Conservation (phyloP, 1,140 invertebrate species). For the Pectinophora gossypiella region DNA sequence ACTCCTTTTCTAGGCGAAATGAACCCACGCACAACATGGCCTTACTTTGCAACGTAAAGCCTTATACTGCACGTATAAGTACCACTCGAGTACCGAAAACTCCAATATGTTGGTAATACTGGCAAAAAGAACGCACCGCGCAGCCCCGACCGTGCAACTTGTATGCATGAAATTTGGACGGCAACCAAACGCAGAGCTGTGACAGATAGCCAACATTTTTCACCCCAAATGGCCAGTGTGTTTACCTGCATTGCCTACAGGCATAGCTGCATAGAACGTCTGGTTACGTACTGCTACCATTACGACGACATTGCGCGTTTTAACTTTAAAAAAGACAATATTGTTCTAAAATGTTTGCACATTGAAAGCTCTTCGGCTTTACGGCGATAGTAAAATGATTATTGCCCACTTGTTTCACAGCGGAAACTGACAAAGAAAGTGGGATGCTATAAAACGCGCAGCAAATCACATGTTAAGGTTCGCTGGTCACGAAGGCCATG, state of each 20-base stretch:
- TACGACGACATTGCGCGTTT: no score
- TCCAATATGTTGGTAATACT: neutral
- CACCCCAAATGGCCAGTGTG: neutral
- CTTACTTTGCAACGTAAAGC: neutral
- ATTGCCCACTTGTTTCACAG: no score
- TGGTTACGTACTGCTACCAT: no score
- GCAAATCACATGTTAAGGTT: constrained; percentile 2
- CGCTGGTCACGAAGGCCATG: constrained; percentile 5
- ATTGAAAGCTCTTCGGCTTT: no score
- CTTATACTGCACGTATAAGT: neutral
- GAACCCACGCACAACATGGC: neutral
- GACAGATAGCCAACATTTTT: constrained; percentile 1
- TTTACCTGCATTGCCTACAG: neutral
- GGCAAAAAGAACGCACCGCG: neutral
- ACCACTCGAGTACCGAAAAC: neutral
- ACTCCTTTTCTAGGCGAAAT: neutral
- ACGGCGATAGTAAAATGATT: no score
- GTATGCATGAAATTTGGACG: neutral
- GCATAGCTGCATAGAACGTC: no score
- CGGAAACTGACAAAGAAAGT: no score
- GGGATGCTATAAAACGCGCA: no score
- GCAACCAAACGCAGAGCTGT: neutral
- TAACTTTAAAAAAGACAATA: no score
- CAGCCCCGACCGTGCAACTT: neutral
- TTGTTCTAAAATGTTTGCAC: no score